Conservation (phyloP, 2,888 invertebrate genomes). For the Molorchus minor region DNA sequence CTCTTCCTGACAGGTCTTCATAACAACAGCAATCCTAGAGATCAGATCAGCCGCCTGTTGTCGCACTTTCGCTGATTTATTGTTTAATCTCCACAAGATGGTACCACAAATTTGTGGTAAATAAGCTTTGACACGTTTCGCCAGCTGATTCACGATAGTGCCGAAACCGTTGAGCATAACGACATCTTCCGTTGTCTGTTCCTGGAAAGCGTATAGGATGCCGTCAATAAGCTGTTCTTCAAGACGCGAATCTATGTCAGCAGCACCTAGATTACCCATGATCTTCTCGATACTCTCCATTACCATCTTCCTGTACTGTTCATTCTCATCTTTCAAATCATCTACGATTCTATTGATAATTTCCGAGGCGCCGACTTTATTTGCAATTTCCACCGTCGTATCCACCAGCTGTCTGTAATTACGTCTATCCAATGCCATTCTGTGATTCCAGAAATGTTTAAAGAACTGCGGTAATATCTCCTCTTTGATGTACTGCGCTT, state of each 20-base stretch:
- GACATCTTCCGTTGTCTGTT: constrained; percentile 99
- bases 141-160: constrained; percentile 97
- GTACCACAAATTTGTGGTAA: constrained; percentile 99
- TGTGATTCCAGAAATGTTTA: constrained; percentile 99
- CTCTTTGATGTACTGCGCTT: constrained; percentile 98
- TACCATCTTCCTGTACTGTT: constrained; percentile 99
- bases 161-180: constrained; percentile 99
- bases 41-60: constrained; percentile 99
- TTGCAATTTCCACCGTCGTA: constrained; percentile 99
- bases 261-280: constrained; percentile 96
- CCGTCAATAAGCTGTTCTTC: constrained; percentile 99
- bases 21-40: constrained; percentile 96
- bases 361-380: constrained; percentile 99
- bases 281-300: constrained; percentile 99
- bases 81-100: constrained; percentile 98
- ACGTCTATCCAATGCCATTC: constrained; percentile 98
- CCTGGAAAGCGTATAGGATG: constrained; percentile 99
- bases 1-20: constrained; percentile 99
- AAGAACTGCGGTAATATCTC: constrained; percentile 99
- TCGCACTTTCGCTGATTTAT: constrained; percentile 98
- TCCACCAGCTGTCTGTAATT: constrained; percentile 99
- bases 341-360: constrained; percentile 99
- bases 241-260: constrained; percentile 96
- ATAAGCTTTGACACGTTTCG: constrained; percentile 97
- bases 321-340: constrained; percentile 99